Evolutionary conservation across 2,797 vertebrate species (phyloP).

Genomic region (Bradypodion ventrale): DNA sequence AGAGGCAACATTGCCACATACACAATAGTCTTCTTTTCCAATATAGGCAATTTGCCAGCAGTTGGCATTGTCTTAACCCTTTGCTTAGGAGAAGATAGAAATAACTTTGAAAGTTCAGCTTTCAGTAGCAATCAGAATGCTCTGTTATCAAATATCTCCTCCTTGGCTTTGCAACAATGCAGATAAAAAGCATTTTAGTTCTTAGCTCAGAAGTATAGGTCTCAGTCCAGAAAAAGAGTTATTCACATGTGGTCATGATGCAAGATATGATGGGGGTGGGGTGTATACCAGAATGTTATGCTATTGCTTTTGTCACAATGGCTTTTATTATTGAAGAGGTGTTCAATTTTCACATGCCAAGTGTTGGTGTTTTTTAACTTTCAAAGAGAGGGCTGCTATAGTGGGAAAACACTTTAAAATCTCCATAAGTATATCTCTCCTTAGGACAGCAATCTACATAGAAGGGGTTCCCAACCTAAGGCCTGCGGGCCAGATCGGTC

Average conservation of each 20-base stretch:
- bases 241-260: not conserved
- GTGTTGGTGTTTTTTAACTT: not conserved
- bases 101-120: conserved; percentile 25
- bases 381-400: not conserved
- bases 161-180: not conserved
- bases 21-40: conserved; percentile 25
- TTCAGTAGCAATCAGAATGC: not conserved
- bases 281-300: not conserved
- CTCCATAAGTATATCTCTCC: accelerated
- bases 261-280: not conserved
- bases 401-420: not conserved
- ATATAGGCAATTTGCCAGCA: conserved; percentile 21
- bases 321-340: not conserved
- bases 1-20: conserved; percentile 24
- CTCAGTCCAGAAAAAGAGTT: not conserved
- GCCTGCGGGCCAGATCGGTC: too few relatives aligned
- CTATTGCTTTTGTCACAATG: not conserved
- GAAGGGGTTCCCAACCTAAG: too few relatives aligned
- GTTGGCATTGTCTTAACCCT: conserved; percentile 21
- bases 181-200: conserved; percentile 2
- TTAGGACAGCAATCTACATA: not conserved
- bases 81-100: conserved; percentile 20
- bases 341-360: not conserved
- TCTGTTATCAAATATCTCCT: conserved; percentile 11
- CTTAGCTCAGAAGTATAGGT: not conserved